Conservation (phyloP, 2,797 vertebrate species). For the Perodicticus potto region DNA sequence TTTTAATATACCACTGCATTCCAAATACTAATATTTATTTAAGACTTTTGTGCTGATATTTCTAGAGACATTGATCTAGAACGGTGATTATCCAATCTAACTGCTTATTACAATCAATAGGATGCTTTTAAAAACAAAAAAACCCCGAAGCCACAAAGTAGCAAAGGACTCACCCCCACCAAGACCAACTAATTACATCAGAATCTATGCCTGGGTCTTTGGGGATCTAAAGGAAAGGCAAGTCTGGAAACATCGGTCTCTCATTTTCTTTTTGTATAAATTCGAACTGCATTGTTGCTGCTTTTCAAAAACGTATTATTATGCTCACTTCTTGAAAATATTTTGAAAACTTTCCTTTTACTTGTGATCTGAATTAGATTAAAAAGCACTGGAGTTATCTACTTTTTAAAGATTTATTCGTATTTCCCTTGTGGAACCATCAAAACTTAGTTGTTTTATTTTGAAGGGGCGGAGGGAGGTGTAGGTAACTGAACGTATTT, state of each 20-base stretch:
- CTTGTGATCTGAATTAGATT: neutral
- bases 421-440: neutral
- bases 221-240: neutral
- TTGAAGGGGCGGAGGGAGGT: accelerated
- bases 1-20: constrained; percentile 6
- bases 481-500: neutral
- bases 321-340: neutral
- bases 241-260: neutral
- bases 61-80: neutral
- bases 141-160: neutral
- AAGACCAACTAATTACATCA: neutral
- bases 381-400: neutral
- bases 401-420: neutral
- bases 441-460: neutral
- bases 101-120: neutral
- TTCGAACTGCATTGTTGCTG: neutral
- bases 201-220: neutral
- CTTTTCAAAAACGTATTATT: neutral
- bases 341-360: neutral
- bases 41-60: constrained; percentile 12
- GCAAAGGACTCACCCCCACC: neutral
- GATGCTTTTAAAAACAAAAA: neutral
- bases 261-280: neutral
- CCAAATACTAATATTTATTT: constrained; percentile 54
- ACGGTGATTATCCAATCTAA: constrained; percentile 16